These are phyloP conservation scores for Furcula furcula DNA, from an alignment of 2,888 invertebrate species.

Conservation along the genomic window DNA sequence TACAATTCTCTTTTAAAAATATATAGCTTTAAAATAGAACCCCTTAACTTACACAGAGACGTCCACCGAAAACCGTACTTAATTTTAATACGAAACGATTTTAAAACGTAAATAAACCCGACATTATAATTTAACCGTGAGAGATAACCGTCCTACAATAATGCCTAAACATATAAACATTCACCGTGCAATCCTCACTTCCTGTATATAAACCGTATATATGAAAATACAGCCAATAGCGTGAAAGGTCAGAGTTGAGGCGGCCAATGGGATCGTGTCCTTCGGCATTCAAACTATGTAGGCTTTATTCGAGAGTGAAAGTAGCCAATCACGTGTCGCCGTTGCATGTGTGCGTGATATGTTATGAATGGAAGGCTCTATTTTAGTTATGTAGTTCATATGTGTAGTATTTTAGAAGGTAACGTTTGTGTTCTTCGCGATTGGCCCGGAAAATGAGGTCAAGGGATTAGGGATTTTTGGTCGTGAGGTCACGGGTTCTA, in stretches of 20 bases:
- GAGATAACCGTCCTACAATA: no score
- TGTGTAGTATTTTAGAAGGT: slow-evolving; percentile 5
- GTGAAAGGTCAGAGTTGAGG: slow-evolving; percentile 62
- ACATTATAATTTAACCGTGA: no score
- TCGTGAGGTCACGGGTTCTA: no score
- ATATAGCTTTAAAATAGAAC: no score
- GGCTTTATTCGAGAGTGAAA: slow-evolving; percentile 67
- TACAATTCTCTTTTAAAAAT: no score
- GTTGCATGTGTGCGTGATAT: slow-evolving; percentile 31
- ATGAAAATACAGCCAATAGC: slow-evolving; percentile 48
- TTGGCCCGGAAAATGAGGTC: no score
- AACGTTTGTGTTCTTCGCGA: no score
- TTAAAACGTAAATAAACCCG: not conserved
- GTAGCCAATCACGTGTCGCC: slow-evolving; percentile 56
- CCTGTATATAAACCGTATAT: slow-evolving; percentile 15
- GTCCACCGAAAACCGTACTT: not conserved
- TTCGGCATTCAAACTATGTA: slow-evolving; percentile 66
- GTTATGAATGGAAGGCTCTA: slow-evolving; percentile 14
- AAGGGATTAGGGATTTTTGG: no score
- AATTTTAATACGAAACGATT: not conserved
- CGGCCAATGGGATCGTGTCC: slow-evolving; percentile 52
- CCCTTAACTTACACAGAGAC: no score
- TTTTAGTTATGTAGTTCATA: slow-evolving; percentile 9
- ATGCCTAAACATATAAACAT: slow-evolving; percentile 2
- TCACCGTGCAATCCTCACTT: not conserved